A percentile compares a stretch with the other conserved stretches of the same genome.
Evolutionary conservation across 2,113 vertebrate genomes (phyloP).

Genomic region (Tamias sibiricus): DNA sequence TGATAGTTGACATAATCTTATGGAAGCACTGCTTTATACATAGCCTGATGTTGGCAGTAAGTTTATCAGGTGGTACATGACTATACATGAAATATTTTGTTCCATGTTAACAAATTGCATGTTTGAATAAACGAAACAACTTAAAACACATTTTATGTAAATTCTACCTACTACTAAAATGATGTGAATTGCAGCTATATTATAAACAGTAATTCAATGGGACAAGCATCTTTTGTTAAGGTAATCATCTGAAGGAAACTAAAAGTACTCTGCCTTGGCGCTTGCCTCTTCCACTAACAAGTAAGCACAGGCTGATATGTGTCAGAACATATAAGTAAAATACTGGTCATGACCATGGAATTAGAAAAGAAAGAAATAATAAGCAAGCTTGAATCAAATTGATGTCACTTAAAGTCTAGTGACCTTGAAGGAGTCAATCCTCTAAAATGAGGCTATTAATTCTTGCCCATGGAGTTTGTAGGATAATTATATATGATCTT

Average conservation of each 20-base stretch:
- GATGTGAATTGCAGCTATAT: neutral
- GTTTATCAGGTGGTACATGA: neutral
- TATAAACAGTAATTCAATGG: neutral
- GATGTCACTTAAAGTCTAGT: neutral
- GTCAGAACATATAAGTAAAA: neutral
- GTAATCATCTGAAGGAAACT: neutral
- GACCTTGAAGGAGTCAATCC: slow-evolving; percentile 7
- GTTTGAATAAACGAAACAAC: neutral
- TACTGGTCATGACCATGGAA: neutral
- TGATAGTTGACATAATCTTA: neutral
- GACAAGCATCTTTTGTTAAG: neutral
- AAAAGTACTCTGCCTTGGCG: neutral
- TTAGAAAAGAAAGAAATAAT: neutral
- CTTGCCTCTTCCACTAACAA: neutral
- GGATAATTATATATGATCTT: neutral
- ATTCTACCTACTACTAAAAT: neutral
- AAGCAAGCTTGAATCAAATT: neutral
- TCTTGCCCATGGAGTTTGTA: neutral
- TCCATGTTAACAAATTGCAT: neutral
- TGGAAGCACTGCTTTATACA: neutral
- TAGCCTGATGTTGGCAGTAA: neutral
- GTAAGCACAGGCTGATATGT: neutral
- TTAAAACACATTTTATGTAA: slow-evolving; percentile 28
- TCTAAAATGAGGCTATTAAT: neutral
- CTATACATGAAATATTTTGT: neutral